A percentile compares a stretch with the other conserved stretches of the same genome.
Evolutionary conservation across 1,140 invertebrate genomes (phyloP).

Genomic region (Leguminivora glycinivorella): DNA sequence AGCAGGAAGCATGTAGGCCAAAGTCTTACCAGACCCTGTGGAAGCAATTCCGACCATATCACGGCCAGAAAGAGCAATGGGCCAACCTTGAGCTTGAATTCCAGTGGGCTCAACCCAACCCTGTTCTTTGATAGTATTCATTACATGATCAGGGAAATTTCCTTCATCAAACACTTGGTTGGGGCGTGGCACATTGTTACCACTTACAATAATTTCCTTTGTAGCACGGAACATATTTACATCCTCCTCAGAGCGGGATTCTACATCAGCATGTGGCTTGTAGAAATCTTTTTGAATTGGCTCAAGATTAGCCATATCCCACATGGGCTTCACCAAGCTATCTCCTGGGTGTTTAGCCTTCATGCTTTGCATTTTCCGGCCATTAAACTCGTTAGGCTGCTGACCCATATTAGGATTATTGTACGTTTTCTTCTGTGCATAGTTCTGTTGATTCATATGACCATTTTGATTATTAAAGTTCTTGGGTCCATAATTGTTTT

Average conservation of each 20-base stretch:
- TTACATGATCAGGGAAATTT: slow-evolving; percentile 91
- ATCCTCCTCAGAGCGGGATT: slow-evolving; percentile 85
- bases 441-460: slow-evolving; percentile 60
- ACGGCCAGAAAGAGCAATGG: slow-evolving; percentile 93
- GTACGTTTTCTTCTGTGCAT: slow-evolving; percentile 63
- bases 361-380: slow-evolving; percentile 81
- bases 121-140: slow-evolving; percentile 89
- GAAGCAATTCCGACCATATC: slow-evolving; percentile 98
- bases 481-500: slow-evolving; percentile 63
- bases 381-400: slow-evolving; percentile 62
- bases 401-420: slow-evolving; percentile 46
- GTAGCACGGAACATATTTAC: slow-evolving; percentile 85
- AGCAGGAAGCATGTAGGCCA: slow-evolving; percentile 91
- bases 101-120: slow-evolving; percentile 92
- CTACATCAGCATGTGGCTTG: slow-evolving; percentile 88
- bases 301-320: slow-evolving; percentile 88
- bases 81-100: slow-evolving; percentile 95
- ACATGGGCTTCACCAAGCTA: slow-evolving; percentile 89
- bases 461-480: slow-evolving; percentile 67
- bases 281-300: slow-evolving; percentile 97
- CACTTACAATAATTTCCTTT: slow-evolving; percentile 93
- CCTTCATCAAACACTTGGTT: slow-evolving; percentile 94
- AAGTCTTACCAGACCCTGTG: slow-evolving; percentile 94
- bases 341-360: slow-evolving; percentile 88
- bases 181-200: slow-evolving; percentile 90